Percentiles rank a stretch among this genome's conserved stretches.
Conservation (phyloP, 2,113 vertebrate species). For the Bos javanicus region DNA sequence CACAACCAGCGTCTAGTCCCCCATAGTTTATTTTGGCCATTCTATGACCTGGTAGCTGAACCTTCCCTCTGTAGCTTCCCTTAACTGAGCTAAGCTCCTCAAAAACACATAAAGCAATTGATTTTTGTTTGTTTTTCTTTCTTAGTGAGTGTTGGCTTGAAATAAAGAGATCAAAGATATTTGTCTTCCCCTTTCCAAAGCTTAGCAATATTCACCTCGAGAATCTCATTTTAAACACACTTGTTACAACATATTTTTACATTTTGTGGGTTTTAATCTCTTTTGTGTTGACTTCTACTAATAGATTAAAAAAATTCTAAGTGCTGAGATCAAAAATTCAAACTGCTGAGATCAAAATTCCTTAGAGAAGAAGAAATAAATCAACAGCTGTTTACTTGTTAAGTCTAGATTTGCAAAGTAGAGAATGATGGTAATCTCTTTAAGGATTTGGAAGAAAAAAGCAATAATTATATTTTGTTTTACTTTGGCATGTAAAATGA, state of each 20-base stretch:
- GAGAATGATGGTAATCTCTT: slow-evolving; percentile 11
- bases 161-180: neutral
- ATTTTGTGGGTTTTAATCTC: slow-evolving; percentile 22
- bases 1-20: neutral
- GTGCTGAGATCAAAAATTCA: slow-evolving; percentile 15
- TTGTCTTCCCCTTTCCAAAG: neutral
- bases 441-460: slow-evolving; percentile 15
- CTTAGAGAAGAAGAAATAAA: slow-evolving; percentile 7
- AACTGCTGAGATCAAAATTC: slow-evolving; percentile 44
- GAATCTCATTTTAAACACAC: neutral
- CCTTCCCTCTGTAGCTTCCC: neutral
- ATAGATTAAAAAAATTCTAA: slow-evolving; percentile 33
- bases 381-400: slow-evolving; percentile 36
- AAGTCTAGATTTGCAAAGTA: neutral
- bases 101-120: neutral
- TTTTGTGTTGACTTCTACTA: neutral
- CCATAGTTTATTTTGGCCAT: neutral
- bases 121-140: slow-evolving; percentile 32
- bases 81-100: neutral
- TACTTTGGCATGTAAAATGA: neutral
- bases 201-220: neutral
- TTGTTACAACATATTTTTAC: neutral
- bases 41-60: neutral
- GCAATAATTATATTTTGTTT: slow-evolving; percentile 46
- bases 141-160: neutral